A percentile compares a stretch with the other conserved stretches of the same genome.
These are phyloP conservation scores for Leptodactylus fallax DNA, from an alignment of 2,797 vertebrate species.

Conservation along the genomic window DNA sequence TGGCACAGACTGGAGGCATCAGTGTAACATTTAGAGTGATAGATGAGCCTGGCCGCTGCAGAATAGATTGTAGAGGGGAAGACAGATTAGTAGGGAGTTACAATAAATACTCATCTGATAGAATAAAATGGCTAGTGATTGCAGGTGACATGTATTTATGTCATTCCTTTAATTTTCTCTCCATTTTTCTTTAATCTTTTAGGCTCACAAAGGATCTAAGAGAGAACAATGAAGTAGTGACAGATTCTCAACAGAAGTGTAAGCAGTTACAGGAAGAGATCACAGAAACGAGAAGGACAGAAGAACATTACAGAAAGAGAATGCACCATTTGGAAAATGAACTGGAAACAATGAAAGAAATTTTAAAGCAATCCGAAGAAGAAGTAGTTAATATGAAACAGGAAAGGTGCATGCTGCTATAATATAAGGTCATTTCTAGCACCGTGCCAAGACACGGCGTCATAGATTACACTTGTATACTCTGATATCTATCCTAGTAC, in stretches of 20 bases:
- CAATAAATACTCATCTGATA: background rate
- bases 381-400: constrained; percentile 77
- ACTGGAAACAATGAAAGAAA: constrained; percentile 74
- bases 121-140: background rate
- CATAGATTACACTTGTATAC: background rate
- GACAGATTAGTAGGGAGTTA: no score
- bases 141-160: background rate
- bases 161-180: background rate
- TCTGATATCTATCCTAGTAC: background rate
- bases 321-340: constrained; percentile 76
- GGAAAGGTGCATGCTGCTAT: constrained; percentile 79
- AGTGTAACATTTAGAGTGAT: no score
- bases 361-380: constrained; percentile 76
- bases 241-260: constrained; percentile 81
- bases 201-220: constrained; percentile 83
- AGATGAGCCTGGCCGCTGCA: no score
- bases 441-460: background rate
- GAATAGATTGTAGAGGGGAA: no score
- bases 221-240: constrained; percentile 82
- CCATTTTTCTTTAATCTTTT: constrained; percentile 41
- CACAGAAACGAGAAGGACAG: constrained; percentile 78
- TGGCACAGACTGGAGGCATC: no score
- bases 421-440: background rate
- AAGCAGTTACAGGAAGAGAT: constrained; percentile 82
- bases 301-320: constrained; percentile 78